These are phyloP conservation scores for Melanotaenia boesemani DNA, from an alignment of 2,797 vertebrate genomes.

Conservation along the genomic window DNA sequence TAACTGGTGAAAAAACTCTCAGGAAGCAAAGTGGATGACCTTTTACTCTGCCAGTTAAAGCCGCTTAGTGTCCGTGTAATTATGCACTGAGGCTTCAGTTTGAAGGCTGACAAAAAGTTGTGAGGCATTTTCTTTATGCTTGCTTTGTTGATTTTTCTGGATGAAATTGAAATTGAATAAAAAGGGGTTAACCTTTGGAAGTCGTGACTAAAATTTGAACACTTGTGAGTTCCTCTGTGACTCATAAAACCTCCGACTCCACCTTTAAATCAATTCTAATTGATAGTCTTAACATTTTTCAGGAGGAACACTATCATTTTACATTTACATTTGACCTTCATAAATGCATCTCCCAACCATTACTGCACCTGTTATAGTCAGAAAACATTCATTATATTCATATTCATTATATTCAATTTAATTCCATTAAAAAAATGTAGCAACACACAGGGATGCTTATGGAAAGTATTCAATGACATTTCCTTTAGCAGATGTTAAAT, in stretches of 20 bases:
- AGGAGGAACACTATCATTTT: slow-evolving; percentile 11
- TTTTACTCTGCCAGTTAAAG: slow-evolving; percentile 10
- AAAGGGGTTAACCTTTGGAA: slow-evolving; percentile 19
- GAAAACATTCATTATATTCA: slow-evolving; percentile 21
- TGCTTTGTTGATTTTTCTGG: slow-evolving; percentile 16
- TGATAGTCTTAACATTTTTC: slow-evolving; percentile 13
- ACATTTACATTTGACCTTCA: not conserved
- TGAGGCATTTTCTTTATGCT: slow-evolving; percentile 9
- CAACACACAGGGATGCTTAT: slow-evolving; percentile 5
- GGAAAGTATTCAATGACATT: slow-evolving; percentile 40
- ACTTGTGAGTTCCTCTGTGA: slow-evolving; percentile 15
- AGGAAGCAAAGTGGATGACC: slow-evolving; percentile 15
- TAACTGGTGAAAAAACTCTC: slow-evolving; percentile 1
- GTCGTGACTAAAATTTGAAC: slow-evolving; percentile 14
- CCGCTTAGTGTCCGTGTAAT: slow-evolving; percentile 1
- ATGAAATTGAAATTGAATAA: slow-evolving; percentile 25
- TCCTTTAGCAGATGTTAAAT: slow-evolving; percentile 50
- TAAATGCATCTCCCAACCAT: slow-evolving; percentile 22
- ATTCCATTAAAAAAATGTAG: slow-evolving; percentile 4
- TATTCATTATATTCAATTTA: slow-evolving; percentile 17
- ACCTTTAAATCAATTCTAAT: slow-evolving; percentile 12
- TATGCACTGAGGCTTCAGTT: slow-evolving; percentile 9
- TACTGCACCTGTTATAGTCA: slow-evolving; percentile 10
- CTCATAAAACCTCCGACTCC: not conserved
- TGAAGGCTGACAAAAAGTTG: slow-evolving; percentile 16